Evolutionary conservation across 2,888 invertebrate genomes (phyloP).

Genomic region (Spisula solida): DNA sequence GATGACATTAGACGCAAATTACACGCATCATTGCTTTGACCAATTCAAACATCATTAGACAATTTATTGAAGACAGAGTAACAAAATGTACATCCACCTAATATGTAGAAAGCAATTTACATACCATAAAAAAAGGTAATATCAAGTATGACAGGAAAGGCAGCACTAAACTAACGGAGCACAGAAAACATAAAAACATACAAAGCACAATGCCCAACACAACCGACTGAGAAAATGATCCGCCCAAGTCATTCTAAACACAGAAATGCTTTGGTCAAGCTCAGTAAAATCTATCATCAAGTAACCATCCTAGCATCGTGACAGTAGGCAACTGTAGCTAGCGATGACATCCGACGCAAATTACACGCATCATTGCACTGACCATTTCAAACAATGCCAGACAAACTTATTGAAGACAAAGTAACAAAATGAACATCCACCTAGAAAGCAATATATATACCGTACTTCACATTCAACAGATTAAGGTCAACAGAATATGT

Average conservation of each 20-base stretch:
- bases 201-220: too few relatives aligned
- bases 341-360: constrained; percentile 40
- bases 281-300: constrained; percentile 5
- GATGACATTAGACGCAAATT: constrained; percentile 46
- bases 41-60: neutral
- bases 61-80: neutral
- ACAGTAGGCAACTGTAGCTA: constrained; percentile 23
- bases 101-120: too few relatives aligned
- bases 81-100: too few relatives aligned
- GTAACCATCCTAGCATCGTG: neutral
- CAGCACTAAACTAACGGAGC: too few relatives aligned
- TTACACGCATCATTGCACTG: constrained; percentile 54
- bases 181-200: too few relatives aligned
- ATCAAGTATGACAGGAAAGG: too few relatives aligned
- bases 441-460: too few relatives aligned
- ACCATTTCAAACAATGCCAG: neutral
- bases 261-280: neutral
- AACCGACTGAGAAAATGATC: too few relatives aligned
- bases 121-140: too few relatives aligned
- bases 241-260: too few relatives aligned
- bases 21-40: constrained; percentile 49
- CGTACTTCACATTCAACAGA: neutral
- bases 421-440: too few relatives aligned
- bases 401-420: neutral
- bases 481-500: neutral